Base-by-base conservation (phyloP, 2,888 invertebrate genomes). In the Nomada ferruginata region DNA sequence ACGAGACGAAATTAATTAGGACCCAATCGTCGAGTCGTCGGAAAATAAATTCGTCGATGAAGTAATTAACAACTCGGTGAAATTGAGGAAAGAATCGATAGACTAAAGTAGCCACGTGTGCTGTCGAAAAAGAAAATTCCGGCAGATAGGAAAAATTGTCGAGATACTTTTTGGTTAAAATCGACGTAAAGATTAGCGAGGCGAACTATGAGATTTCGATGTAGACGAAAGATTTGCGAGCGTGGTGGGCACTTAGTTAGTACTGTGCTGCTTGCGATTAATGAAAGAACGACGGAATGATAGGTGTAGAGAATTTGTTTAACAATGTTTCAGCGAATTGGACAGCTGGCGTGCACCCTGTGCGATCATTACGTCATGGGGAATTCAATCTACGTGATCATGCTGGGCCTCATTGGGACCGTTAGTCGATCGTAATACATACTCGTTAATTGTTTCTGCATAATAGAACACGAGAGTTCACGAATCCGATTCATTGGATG, bases 341-440 rank as follows among this genome's bases (percentile, higher is more conserved):
- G 90, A 69, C 89, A 88, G 76, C 68, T 91, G 13, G 90, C 91
- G 20, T 93, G 93, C 80, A 87, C 88, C 26, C 72, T 93, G 50
- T 93, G 93, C 79, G 90, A 92, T 69, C 88, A 91, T 59, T 90
- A 89, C 59, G 80, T 92, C 61, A 91, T 93, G 90, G 93, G 93
- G 50, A 92, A 89, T 79, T 85, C 91, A 20, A 76, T 91, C 23
- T 93, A 92, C 84, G 93, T 93, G n/a, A 90, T 90, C 29, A 65
- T 92, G 47, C 87, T 93, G 66, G 93, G 93, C 84, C 86, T 93
- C 73, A 91, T 93, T 85, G 93, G 93, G 85, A 92, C 91, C 89
- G 93, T 93, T 91, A 93, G 93, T 93, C 87, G 80, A 87, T 90
- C 87, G 83, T 84, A 90, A 88, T 88, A 88, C 70, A 88, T 88